phyloP scores from a whole-genome alignment of 2,797 vertebrate species.

The Alauda arvensis region DNA sequence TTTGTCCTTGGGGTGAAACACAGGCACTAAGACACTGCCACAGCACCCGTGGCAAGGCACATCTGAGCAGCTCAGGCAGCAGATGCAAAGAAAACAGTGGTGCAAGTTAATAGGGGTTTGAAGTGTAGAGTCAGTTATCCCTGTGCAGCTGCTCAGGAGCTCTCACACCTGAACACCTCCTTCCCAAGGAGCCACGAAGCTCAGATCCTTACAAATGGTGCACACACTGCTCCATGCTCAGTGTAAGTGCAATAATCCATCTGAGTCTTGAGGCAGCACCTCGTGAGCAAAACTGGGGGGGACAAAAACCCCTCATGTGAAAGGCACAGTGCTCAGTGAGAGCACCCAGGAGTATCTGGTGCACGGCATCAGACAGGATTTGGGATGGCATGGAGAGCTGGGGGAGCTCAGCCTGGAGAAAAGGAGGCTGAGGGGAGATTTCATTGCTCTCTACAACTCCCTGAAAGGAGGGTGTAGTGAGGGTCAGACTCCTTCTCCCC shows the following conservation, averaged over 20 bases:
- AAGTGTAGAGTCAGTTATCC: background rate
- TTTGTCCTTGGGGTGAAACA: background rate
- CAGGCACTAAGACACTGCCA: background rate
- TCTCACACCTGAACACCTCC: background rate
- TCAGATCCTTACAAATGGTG: background rate
- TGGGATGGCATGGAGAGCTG: background rate
- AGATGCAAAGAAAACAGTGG: background rate
- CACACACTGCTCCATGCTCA: background rate
- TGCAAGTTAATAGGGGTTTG: background rate
- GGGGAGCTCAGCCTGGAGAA: background rate
- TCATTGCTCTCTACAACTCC: background rate
- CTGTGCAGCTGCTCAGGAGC: background rate
- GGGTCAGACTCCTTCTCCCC: accelerated
- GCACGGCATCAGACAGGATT: background rate
- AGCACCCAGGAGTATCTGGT: background rate
- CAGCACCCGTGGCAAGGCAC: background rate
- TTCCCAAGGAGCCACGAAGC: background rate
- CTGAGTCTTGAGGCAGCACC: background rate
- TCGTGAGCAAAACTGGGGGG: accelerated
- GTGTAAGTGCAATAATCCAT: background rate
- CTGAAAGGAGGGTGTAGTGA: background rate
- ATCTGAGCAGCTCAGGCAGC: background rate
- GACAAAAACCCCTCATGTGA: background rate
- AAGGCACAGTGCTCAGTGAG: background rate
- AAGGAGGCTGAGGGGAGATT: too few relatives aligned